A percentile compares a stretch with the other conserved stretches of the same genome.
These are phyloP conservation scores for Aurelia aurita DNA, from an alignment of 30 jellyfish, hydroid and myxozoan genomes.

Conservation along the genomic window DNA sequence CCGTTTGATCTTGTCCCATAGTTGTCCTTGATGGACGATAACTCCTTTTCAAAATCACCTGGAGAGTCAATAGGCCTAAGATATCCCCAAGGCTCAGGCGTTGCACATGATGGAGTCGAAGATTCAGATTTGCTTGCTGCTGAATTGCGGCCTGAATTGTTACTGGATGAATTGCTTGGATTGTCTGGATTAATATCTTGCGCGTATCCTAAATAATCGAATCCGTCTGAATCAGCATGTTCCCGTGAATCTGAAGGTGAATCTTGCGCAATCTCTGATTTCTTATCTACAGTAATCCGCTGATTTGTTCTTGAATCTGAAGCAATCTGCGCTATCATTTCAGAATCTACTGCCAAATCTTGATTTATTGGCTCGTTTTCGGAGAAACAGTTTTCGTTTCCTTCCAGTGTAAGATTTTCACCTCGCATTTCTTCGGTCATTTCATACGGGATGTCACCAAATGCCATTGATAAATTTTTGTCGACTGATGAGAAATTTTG, in stretches of 20 bases:
- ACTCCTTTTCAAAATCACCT: slow-evolving; percentile 68
- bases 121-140: slow-evolving; percentile 23
- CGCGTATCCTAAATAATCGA: slow-evolving; percentile 35
- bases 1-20: slow-evolving; percentile 12
- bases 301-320: slow-evolving; percentile 1
- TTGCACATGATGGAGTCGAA: slow-evolving; percentile 30
- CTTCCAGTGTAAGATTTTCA: no score
- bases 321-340: neutral
- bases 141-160: slow-evolving; percentile 43
- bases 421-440: neutral
- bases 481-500: slow-evolving; percentile 49
- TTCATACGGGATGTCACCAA: neutral
- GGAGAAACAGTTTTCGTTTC: no score
- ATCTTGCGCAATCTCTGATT: no score
- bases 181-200: neutral
- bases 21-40: slow-evolving; percentile 34
- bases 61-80: slow-evolving; percentile 61
- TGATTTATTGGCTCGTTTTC: no score
- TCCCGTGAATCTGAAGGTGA: neutral
- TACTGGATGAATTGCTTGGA: slow-evolving; percentile 14
- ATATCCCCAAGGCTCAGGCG: slow-evolving; percentile 66
- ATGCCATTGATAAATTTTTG: slow-evolving; percentile 40
- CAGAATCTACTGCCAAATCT: no score
- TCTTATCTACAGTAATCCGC: no score
- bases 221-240: neutral